Percentiles rank a stretch among this genome's conserved stretches.
Evolutionary conservation across 2,113 vertebrate genomes (phyloP).

Genomic region (Colinus virginianus): DNA sequence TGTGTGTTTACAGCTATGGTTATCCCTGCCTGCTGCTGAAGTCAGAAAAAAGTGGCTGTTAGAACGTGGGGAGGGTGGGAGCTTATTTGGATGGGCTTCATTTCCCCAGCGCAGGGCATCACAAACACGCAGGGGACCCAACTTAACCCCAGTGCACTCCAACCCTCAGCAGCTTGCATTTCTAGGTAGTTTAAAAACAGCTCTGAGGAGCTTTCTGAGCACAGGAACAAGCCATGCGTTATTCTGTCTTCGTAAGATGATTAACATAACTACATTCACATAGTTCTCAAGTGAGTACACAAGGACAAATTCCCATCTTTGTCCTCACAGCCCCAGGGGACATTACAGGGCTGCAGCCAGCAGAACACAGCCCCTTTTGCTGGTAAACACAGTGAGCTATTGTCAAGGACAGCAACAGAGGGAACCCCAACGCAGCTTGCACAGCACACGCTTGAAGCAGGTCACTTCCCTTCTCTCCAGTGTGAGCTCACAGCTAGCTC

Average conservation of each 20-base stretch:
- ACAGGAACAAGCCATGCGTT: conserved; percentile 2
- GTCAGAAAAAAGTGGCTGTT: neutral
- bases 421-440: neutral
- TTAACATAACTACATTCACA: conserved; percentile 33
- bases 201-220: conserved; percentile 25
- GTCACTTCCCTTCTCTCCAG: neutral
- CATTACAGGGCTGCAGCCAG: conserved; percentile 10
- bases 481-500: neutral
- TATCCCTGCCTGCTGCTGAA: neutral
- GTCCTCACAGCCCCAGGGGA: conserved; percentile 19
- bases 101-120: accelerated
- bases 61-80: neutral
- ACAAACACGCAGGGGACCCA: neutral
- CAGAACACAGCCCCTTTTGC: conserved; percentile 4
- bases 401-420: neutral
- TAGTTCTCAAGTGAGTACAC: conserved; percentile 15
- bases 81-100: neutral
- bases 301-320: conserved; percentile 31
- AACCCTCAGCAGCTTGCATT: neutral
- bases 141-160: neutral
- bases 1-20: neutral
- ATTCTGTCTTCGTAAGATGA: conserved; percentile 2
- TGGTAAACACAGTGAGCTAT: conserved; percentile 30
- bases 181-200: neutral
- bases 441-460: neutral